Evolutionary conservation across 2,888 invertebrate genomes (phyloP).

Genomic region (Drosophila recens): DNA sequence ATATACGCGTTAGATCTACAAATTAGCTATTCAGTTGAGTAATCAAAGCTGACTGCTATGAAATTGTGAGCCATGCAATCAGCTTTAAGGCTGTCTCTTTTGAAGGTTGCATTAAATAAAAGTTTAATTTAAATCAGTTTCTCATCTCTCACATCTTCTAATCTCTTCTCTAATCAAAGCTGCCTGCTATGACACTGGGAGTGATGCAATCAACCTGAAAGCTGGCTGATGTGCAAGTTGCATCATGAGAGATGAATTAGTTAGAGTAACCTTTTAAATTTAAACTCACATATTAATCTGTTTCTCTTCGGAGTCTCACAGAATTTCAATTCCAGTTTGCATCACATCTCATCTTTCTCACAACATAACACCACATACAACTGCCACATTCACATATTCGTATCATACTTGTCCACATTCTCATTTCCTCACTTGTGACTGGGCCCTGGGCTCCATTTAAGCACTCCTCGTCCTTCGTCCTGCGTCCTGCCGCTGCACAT

Average conservation of each 20-base stretch:
- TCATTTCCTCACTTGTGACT: slow-evolving; percentile 33
- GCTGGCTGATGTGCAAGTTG: slow-evolving; percentile 10
- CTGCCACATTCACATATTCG: slow-evolving; percentile 8
- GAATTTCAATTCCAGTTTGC: slow-evolving; percentile 18
- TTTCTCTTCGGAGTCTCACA: slow-evolving; percentile 18
- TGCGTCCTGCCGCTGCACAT: slow-evolving; percentile 42
- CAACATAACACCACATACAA: slow-evolving; percentile 5
- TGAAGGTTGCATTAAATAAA: slow-evolving; percentile 2
- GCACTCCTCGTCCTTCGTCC: slow-evolving; percentile 13
- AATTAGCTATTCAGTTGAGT: slow-evolving; percentile 19
- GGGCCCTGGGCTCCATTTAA: slow-evolving; percentile 48
- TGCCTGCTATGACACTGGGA: background rate
- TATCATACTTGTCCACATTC: slow-evolving; percentile 5
- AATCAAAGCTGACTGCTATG: slow-evolving; percentile 39
- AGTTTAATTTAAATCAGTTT: background rate
- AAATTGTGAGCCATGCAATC: slow-evolving; percentile 8
- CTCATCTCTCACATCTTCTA: too few species aligned
- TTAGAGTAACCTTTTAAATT: slow-evolving; percentile 11
- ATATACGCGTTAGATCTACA: slow-evolving; percentile 29
- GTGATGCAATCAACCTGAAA: slow-evolving; percentile 3
- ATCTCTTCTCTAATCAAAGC: slow-evolving; percentile 22
- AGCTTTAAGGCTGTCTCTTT: slow-evolving; percentile 18
- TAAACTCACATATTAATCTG: slow-evolving; percentile 14
- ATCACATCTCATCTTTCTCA: slow-evolving; percentile 12
- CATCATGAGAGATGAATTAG: slow-evolving; percentile 15